Base-by-base conservation (phyloP, 2,888 invertebrate species). In the Monochamus alternatus region DNA sequence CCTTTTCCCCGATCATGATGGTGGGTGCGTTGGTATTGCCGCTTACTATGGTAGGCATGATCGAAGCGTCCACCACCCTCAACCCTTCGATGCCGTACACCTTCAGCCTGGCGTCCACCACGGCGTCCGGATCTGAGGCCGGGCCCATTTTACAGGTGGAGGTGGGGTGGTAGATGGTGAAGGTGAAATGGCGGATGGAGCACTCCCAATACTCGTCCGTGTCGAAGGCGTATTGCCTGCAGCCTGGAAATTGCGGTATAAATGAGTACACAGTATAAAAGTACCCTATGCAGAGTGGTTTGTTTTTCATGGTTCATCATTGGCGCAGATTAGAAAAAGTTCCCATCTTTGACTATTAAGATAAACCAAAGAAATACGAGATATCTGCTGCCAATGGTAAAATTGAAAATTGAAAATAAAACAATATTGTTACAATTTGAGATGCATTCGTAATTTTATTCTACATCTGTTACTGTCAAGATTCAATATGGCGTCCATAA, bases 1-100 rank as follows among this genome's bases (percentile, higher is more conserved):
- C 96, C 87, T 97, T 97, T 85, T 97, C 97, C 0, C 94, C 97
- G 69, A 97, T 96, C 96, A 97, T 97, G 62, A 97, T 96, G 1
- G 93, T 93, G 0, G 96, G 96, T 0, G 96, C 97, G 87, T 97
- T 97, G 0, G 97, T 96, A 89, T 97, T 97, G 0, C 97, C 97
- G 86, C 96, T 96, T 12, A 96, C 93, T 76, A 97, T 96, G 1
- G 92, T 93, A 0, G 97, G 97, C 96, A 97, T 97, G 69, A 97
- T 93, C 79, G 96, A 95, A 0, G 96, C 96, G 86, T 96, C 96
- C 0, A 94, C 93, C 0, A 96, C 95, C 77, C 96, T 91, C 32
- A 96, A 88, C 43, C 94, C 94, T 1, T 93, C 92, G 0, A 96
- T 92, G 0, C 96, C 96, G 80, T 95, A 93, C 0, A 96, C 96